phyloP scores from a whole-genome alignment of 2,113 vertebrate genomes.

The Globicephala melas region DNA sequence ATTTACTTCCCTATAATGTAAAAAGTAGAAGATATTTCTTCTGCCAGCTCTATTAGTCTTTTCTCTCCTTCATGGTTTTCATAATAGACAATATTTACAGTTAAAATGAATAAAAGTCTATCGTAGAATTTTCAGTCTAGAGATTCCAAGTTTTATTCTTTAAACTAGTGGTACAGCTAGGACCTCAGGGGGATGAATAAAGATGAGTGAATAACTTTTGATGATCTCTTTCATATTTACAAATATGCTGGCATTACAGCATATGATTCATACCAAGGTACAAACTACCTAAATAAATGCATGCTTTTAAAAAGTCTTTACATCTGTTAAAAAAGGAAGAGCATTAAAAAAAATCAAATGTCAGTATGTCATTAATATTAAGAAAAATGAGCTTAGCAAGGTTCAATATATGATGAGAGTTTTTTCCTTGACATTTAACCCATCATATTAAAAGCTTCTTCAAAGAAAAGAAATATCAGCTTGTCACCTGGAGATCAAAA shows the following conservation, averaged over 20 bases:
- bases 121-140: neutral
- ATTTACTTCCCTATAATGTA: neutral
- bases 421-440: conserved; percentile 87
- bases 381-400: conserved; percentile 85
- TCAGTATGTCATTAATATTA: conserved; percentile 87
- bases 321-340: conserved; percentile 65
- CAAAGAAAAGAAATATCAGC: conserved; percentile 86
- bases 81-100: neutral
- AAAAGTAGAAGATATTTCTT: neutral
- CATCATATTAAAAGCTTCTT: conserved; percentile 86
- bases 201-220: neutral
- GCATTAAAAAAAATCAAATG: conserved; percentile 76
- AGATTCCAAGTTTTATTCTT: neutral
- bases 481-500: conserved; percentile 87
- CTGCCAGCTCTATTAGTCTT: neutral
- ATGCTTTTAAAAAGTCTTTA: conserved; percentile 47
- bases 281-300: conserved; percentile 62
- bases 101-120: neutral
- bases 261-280: conserved; percentile 30
- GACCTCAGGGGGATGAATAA: neutral
- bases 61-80: neutral
- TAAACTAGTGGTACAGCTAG: neutral
- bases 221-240: conserved; percentile 18
- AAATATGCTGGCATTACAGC: neutral
- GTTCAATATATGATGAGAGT: conserved; percentile 83